Evolutionary conservation across 2,113 vertebrate genomes (phyloP), one percentile per base, ranked within the genome.

Genomic region (Lophura nycthemera): DNA sequence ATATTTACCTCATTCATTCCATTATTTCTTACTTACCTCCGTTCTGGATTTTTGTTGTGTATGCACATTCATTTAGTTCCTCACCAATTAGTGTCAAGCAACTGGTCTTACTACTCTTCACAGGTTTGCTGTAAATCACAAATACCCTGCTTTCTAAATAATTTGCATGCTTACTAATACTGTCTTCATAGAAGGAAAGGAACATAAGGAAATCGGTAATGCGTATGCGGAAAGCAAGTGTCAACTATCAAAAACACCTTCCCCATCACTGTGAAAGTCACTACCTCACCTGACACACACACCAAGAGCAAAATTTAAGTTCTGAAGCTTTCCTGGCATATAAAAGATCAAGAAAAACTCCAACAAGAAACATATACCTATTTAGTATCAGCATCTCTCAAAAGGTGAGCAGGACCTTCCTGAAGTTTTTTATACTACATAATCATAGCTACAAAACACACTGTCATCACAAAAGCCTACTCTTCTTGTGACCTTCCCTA

Each of bases 11-110:
- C 75, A 61, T 40, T 90, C 66, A 54, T 73, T 84, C 50, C 61
- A 83, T 94, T 95, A 92, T 78, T 90, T 93, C 91, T 69, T 74
- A 72, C 60, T 91, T 86, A 92, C 14, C 88, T 17, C 10, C 4
- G 10, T 83, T 84, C 60, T 57, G 81, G 90, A 64, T 76, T 85
- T 70, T 75, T 78, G 43, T 36, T 76, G 42, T 54, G n/a, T 8
- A 6, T 7, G 45, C 10, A 81, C 69, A 85, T 92, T 63, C 93
- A 96, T 94, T 71, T 60, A 93, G 88, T 47, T 47, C 71, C 45
- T 95, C 76, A 47, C 48, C 45, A 60, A 95, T 95, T 96, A 95
- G 61, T 85, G 78, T 74, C 92, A 93, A 95, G 61, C 18, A 94
- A 52, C 16, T 71, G 80, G 50, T 81, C 75, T 92, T 87, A 80